These are phyloP conservation scores for Tromatobia lineatoria DNA, from an alignment of 2,888 invertebrate species.

Conservation along the genomic window DNA sequence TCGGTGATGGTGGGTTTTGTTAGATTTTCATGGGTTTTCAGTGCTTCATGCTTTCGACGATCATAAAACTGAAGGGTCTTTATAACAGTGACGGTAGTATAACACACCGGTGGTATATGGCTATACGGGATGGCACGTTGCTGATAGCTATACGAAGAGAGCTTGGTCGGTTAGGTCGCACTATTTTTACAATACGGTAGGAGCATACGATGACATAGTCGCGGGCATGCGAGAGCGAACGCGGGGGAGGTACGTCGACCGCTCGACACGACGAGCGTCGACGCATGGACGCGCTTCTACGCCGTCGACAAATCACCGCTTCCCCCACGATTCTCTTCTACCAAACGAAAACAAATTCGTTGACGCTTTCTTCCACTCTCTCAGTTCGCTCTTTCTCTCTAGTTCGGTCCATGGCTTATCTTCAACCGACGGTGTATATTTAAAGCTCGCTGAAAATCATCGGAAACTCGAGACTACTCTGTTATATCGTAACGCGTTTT, in stretches of 20 bases:
- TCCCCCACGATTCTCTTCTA: conserved; percentile 50
- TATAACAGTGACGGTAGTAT: conserved; percentile 22
- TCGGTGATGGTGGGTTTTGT: not conserved
- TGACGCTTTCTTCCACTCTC: conserved; percentile 42
- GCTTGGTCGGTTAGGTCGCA: conserved; percentile 52
- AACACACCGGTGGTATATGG: conserved; percentile 22
- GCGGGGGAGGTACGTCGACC: conserved; percentile 32
- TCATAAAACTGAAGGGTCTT: conserved; percentile 24
- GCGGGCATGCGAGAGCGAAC: conserved; percentile 36
- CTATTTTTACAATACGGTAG: conserved; percentile 64
- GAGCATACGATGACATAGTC: conserved; percentile 47
- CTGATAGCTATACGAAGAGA: conserved; percentile 48
- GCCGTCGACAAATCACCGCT: conserved; percentile 65
- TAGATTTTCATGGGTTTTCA: conserved; percentile 10
- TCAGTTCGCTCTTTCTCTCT: conserved; percentile 17
- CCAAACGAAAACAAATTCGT: conserved; percentile 66
- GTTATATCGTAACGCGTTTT: conserved; percentile 34
- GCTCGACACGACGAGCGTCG: conserved; percentile 52
- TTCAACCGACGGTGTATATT: conserved; percentile 54
- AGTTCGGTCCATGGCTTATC: conserved; percentile 40
- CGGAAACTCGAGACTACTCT: conserved; percentile 57
- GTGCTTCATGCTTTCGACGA: conserved; percentile 21
- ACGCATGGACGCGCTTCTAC: conserved; percentile 55
- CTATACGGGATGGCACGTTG: conserved; percentile 24
- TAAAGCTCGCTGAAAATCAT: conserved; percentile 63